Evolutionary conservation across 2,888 invertebrate species (phyloP).

Genomic region (Rotaria macrura): DNA sequence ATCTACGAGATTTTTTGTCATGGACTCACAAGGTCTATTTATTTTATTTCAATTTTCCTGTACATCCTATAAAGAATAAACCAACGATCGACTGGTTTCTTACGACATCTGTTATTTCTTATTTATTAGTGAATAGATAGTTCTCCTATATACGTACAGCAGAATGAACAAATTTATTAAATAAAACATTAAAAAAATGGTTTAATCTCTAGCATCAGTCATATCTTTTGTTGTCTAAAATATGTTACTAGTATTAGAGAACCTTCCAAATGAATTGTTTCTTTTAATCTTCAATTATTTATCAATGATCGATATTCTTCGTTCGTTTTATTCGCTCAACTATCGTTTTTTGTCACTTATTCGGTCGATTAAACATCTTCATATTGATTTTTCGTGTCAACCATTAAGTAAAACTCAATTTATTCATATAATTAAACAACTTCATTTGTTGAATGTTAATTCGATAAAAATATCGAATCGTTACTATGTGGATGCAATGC

Average conservation of each 20-base stretch:
- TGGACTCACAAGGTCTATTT: no score
- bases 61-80: no score
- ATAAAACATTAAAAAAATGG: not conserved
- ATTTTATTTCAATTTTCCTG: no score
- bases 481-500: not conserved
- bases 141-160: not conserved
- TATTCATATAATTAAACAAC: not conserved
- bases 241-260: not conserved
- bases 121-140: not conserved
- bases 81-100: not conserved
- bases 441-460: not conserved
- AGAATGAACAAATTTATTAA: no score
- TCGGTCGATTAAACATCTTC: not conserved
- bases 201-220: not conserved
- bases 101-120: not conserved
- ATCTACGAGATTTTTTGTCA: no score
- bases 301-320: not conserved
- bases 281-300: not conserved
- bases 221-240: not conserved
- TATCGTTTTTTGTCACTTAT: not conserved
- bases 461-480: not conserved
- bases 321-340: not conserved
- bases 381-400: not conserved
- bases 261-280: not conserved
- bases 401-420: not conserved